Base-by-base conservation (phyloP, 2,113 vertebrate species). In the Macrotus californicus region DNA sequence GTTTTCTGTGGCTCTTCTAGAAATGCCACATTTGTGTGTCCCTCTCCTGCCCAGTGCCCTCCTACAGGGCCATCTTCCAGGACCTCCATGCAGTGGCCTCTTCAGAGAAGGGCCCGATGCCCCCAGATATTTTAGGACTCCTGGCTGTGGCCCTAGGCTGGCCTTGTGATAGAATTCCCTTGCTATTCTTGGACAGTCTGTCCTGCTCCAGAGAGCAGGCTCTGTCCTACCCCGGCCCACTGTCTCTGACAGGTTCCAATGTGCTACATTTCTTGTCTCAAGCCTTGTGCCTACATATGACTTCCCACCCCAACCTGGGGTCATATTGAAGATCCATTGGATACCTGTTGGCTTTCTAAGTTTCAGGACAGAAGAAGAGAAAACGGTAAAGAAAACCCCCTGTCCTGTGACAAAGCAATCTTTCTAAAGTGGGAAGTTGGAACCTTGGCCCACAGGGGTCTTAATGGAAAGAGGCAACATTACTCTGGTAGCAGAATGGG, bases 381-480 rank as follows among this genome's bases (percentile, higher is more conserved):
- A 21, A 43, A 19, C 34, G 0, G 5, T 5, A n/a, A 18, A 36
- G 21, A 29, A 11, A 87, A 67, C 24, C 72, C 6, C 26, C 26
- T 46, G 43, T 14, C 29, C 43, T 31, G 43, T 48, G 26, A 31
- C 2, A 83, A 31, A 46, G 22, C 14, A 12, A 4, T 19, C 19
- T 83, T 19, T 39, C 39, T 15, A 46, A 48, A 21, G n/a, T 36
- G 77, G 43, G 61, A 14, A 76, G n/a, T n/a, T 19, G 31, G 11
- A 15, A 22, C 7, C 1, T 2, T 7, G 15, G 34, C 15, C n/a
- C 41, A 43, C 10, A 6, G 6, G 4, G 10, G 21, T 5, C 0
- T 56, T 70, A 81, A 13, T n/a, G 26, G 31, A 69, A 77, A 82
- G 21, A 69, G 43, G 26, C 72, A 34, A 31, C 66, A 31, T 36